Percentiles rank a stretch among this genome's conserved stretches.
These are phyloP conservation scores for Larimichthys crocea DNA, from an alignment of 2,113 vertebrate species.

Conservation along the genomic window DNA sequence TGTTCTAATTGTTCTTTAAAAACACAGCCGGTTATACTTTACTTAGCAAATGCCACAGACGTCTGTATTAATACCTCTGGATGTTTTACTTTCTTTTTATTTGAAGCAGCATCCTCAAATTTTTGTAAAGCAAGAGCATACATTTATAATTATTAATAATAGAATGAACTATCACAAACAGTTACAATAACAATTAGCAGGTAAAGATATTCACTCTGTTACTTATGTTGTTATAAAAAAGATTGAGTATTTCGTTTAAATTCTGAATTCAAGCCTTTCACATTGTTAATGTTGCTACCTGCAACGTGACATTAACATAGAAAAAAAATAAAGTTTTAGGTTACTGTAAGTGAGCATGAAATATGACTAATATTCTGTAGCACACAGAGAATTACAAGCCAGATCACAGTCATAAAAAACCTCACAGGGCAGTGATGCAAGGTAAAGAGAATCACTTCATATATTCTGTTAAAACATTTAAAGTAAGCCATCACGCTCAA, in stretches of 20 bases:
- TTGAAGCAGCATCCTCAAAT: neutral
- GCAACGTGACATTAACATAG: neutral
- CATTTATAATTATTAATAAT: no score
- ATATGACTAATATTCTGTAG: constrained; percentile 6
- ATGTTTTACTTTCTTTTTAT: neutral
- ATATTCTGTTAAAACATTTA: constrained; percentile 1
- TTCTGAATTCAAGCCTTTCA: neutral
- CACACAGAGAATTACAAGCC: neutral
- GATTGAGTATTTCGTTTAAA: neutral
- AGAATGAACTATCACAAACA: no score
- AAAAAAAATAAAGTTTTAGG: neutral
- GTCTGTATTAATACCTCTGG: neutral
- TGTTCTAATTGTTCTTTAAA: neutral
- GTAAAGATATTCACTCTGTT: neutral
- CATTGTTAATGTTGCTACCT: neutral
- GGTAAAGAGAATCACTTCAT: neutral
- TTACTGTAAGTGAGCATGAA: neutral
- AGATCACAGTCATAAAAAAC: neutral
- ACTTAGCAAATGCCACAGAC: neutral
- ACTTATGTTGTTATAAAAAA: neutral
- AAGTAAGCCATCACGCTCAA: neutral
- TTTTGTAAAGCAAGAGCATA: neutral
- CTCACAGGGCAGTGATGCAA: neutral
- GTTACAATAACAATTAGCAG: no score
- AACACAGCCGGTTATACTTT: neutral